These are phyloP conservation scores for Penaeus monodon DNA, from an alignment of 2,888 invertebrate genomes.

Conservation along the genomic window DNA sequence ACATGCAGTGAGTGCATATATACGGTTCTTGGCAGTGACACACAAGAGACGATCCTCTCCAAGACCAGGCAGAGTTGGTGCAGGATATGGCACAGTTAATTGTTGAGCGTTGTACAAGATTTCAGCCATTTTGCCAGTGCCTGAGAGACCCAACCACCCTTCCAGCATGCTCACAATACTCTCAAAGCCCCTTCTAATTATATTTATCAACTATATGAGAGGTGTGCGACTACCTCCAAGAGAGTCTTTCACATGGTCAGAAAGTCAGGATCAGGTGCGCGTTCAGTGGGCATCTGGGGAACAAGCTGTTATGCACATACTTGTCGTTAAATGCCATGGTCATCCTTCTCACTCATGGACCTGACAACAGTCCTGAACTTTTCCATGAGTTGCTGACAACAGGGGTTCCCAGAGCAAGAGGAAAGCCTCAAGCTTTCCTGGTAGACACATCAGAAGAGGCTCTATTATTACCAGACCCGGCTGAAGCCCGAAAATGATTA, in stretches of 20 bases:
- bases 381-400: constrained; percentile 80
- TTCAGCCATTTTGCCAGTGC: constrained; percentile 81
- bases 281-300: constrained; percentile 84
- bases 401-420: constrained; percentile 86
- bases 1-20: constrained; percentile 83
- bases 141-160: constrained; percentile 71
- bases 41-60: constrained; percentile 77
- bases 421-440: constrained; percentile 83
- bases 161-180: constrained; percentile 66
- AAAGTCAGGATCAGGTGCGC: constrained; percentile 79
- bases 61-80: constrained; percentile 78
- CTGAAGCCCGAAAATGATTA: constrained; percentile 86
- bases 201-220: constrained; percentile 81
- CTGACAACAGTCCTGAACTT: constrained; percentile 68
- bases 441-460: constrained; percentile 86
- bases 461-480: constrained; percentile 89
- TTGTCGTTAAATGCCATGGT: constrained; percentile 89
- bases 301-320: constrained; percentile 82
- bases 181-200: constrained; percentile 71
- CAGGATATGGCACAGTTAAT: constrained; percentile 88
- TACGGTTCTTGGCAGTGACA: constrained; percentile 86
- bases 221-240: constrained; percentile 66
- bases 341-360: constrained; percentile 79
- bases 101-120: too few species aligned
- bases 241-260: constrained; percentile 75